Percentiles rank a stretch among this genome's conserved stretches.
phyloP scores from a whole-genome alignment of 2,113 vertebrate genomes.

The Xenotilapia leptura region DNA sequence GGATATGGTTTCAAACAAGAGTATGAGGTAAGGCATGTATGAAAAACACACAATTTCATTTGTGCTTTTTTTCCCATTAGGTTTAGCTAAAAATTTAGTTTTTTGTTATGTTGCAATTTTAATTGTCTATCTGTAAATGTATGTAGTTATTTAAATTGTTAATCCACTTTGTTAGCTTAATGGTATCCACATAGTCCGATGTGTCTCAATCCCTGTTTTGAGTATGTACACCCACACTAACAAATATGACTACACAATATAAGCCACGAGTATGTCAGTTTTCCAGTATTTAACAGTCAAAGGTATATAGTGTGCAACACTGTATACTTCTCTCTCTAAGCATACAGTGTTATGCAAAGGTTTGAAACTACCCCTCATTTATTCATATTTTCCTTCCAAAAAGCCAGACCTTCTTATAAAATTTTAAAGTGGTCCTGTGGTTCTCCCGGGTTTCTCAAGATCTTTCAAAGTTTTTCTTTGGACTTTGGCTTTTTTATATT shows the following conservation, averaged over 20 bases:
- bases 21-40: slow-evolving; percentile 78
- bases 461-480: not conserved
- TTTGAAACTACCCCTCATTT: not conserved
- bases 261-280: not conserved
- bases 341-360: not conserved
- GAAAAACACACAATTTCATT: not conserved
- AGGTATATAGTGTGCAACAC: not conserved
- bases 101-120: not conserved
- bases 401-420: not conserved
- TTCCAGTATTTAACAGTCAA: not conserved
- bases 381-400: not conserved
- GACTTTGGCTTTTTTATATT: not conserved
- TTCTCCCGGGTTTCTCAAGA: not conserved
- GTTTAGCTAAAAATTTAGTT: not conserved
- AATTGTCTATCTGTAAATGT: not conserved
- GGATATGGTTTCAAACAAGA: slow-evolving; percentile 97
- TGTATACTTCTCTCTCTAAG: not conserved
- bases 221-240: not conserved
- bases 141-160: not conserved
- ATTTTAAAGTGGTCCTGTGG: not conserved
- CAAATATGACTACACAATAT: not conserved
- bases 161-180: not conserved
- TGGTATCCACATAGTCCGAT: not conserved
- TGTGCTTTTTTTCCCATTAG: not conserved
- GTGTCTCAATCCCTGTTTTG: not conserved